Percentiles rank a stretch among this genome's conserved stretches.
phyloP scores from a whole-genome alignment of 2,113 vertebrate species.

The Apeltes quadracus region DNA sequence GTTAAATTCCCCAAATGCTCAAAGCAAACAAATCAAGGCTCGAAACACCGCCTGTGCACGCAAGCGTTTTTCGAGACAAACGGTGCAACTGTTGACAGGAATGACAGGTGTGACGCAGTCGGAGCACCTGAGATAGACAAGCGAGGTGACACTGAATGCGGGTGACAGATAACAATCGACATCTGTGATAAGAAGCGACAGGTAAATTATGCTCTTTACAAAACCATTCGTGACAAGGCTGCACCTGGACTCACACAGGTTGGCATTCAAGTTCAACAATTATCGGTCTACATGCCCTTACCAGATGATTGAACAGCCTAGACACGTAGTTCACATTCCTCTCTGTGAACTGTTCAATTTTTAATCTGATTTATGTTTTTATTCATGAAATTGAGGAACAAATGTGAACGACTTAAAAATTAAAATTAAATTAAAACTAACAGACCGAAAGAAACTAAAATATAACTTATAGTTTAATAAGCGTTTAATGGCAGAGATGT shows the following conservation, averaged over 20 bases:
- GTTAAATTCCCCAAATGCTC: slow-evolving; percentile 45
- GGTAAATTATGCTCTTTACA: slow-evolving; percentile 17
- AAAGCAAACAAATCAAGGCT: not conserved
- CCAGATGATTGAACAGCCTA: not conserved
- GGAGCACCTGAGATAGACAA: slow-evolving; percentile 12
- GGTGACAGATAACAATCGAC: slow-evolving; percentile 19
- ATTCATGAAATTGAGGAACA: not conserved
- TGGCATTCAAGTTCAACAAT: slow-evolving; percentile 29
- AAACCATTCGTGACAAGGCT: slow-evolving; percentile 18
- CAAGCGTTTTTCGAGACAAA: slow-evolving; percentile 21
- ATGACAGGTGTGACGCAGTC: slow-evolving; percentile 43
- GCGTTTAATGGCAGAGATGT: not conserved
- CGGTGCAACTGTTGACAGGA: slow-evolving; percentile 1
- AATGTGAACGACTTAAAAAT: too few species aligned
- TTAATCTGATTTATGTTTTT: not conserved
- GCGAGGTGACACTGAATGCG: not conserved
- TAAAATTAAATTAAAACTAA: not conserved
- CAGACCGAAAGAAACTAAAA: not conserved
- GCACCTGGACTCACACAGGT: not conserved
- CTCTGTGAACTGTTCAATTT: not conserved
- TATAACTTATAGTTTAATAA: not conserved
- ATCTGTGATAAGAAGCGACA: slow-evolving; percentile 47
- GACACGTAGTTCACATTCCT: slow-evolving; percentile 20
- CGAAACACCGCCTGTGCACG: slow-evolving; percentile 21
- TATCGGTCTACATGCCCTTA: slow-evolving; percentile 26